Base-by-base conservation (phyloP, 2,797 vertebrate genomes). In the Oophaga sylvatica region DNA sequence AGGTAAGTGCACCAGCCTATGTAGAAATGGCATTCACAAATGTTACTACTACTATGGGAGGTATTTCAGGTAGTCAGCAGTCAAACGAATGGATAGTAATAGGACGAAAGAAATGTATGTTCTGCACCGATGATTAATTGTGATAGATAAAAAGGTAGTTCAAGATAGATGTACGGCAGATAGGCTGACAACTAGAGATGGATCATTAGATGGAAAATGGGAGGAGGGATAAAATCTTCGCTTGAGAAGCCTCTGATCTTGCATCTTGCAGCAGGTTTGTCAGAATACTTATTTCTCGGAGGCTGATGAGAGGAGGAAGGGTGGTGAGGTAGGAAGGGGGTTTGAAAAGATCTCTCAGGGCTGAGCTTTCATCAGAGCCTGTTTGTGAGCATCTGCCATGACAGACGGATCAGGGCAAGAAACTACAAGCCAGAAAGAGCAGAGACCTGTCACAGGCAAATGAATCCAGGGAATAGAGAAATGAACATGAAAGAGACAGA, bases 1-100 rank as follows among this genome's bases (percentile, higher is more conserved):
- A 95, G 95, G 96, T 96, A 90, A 93, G 92, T 9, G 4, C 8
- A 76, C 29, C 65, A 57, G 3, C 19, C 9, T 59, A 20, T 20
- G 9, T 20, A 20, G 45, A 81, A 13, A 63, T 45, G 62, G 20
- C 12, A 53, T 3, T 75, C 71, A 45, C 48, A 13, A 76, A 53
- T 53, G 22, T 76, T 76, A 73, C 29, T 73, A 9, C 48, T 75
- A 53, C 45, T 53, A 53, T 53, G 48, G 48, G 10, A 53, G 48
- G 48, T 8, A 53, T 53, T 53, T 53, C 1, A 53, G 48, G 6
- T 53, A 79, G 26, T 5, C 26, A 59, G 31, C 20, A 16, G 35
- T 48, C 57, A 84, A 73, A 29, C 20, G 22, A n/a, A 75, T 29
- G 35, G 13, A 56, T 22, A 79, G 45, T 57, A 59, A 29, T 41